Conservation (phyloP, 2,888 invertebrate genomes). For the Allophyes oxyacanthae region DNA sequence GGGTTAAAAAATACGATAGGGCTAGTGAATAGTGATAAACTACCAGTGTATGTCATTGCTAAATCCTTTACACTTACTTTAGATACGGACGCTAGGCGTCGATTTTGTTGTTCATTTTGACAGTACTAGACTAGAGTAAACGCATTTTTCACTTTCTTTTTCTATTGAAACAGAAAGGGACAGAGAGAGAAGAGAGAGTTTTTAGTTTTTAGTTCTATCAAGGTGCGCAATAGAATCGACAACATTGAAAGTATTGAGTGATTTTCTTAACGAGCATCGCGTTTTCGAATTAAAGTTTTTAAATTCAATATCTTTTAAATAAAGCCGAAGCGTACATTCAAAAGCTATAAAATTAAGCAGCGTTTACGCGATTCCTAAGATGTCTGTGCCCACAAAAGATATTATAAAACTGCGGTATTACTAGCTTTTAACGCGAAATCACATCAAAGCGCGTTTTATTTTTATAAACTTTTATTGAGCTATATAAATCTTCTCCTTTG, state of each 20-base stretch:
- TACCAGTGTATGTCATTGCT: neutral
- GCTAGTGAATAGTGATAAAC: too few species aligned
- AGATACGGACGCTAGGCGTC: too few species aligned
- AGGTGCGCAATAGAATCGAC: too few species aligned
- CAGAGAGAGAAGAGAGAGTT: too few species aligned
- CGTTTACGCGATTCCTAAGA: conserved; percentile 43
- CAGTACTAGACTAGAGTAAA: too few species aligned
- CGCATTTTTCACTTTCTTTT: too few species aligned
- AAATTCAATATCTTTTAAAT: conserved; percentile 9
- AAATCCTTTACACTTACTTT: neutral
- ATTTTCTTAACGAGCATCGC: neutral
- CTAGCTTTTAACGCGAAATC: conserved; percentile 46
- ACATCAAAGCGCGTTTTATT: conserved; percentile 53
- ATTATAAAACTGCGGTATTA: conserved; percentile 45
- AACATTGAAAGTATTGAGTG: neutral
- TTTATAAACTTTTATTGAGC: conserved; percentile 52
- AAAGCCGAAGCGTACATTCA: conserved; percentile 10
- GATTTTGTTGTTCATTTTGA: too few species aligned
- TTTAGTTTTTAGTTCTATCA: too few species aligned
- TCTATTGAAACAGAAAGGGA: too few species aligned
- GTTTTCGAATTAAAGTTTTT: too few species aligned
- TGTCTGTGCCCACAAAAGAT: conserved; percentile 47
- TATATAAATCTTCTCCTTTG: conserved; percentile 50
- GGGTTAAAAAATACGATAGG: too few species aligned
- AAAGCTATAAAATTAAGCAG: conserved; percentile 37